Percentiles rank a stretch among this genome's conserved stretches.
These are phyloP conservation scores for Bombus sibiricus DNA, from an alignment of 1,140 invertebrate species.

Conservation along the genomic window DNA sequence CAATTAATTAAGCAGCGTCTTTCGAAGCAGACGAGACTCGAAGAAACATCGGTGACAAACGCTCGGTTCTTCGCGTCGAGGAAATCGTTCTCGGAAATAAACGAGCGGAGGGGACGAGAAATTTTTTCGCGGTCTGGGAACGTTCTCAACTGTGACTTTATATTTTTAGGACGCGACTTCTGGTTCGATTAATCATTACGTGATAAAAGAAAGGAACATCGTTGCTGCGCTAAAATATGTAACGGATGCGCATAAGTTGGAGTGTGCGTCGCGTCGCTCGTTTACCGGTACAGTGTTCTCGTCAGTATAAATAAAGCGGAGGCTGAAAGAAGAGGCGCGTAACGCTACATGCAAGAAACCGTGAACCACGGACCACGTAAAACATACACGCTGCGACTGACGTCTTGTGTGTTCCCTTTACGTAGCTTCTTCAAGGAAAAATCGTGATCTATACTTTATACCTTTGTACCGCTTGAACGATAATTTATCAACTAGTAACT, in stretches of 20 bases:
- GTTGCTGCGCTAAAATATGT: slow-evolving; percentile 47
- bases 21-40: background rate
- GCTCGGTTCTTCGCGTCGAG: background rate
- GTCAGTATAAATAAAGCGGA: slow-evolving; percentile 70
- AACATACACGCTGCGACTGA: background rate
- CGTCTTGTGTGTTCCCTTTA: slow-evolving; percentile 12
- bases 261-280: slow-evolving; percentile 5
- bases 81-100: slow-evolving; percentile 18
- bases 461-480: background rate
- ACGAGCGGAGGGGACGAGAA: background rate
- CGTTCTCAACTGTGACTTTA: background rate
- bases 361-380: background rate
- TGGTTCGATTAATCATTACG: slow-evolving; percentile 72
- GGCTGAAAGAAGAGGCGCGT: slow-evolving; percentile 7
- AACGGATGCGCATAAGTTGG: slow-evolving; percentile 37
- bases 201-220: slow-evolving; percentile 36
- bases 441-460: slow-evolving; percentile 63
- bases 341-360: slow-evolving; percentile 23
- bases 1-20: slow-evolving; percentile 17
- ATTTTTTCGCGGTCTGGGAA: background rate
- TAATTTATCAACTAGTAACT: background rate
- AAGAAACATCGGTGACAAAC: background rate
- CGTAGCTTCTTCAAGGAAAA: slow-evolving; percentile 27
- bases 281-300: slow-evolving; percentile 42
- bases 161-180: slow-evolving; percentile 63